Percentiles rank a stretch among this genome's conserved stretches.
These are phyloP conservation scores for Psammodynastes pulverulentus DNA, from an alignment of 2,113 vertebrate species.

Conservation along the genomic window DNA sequence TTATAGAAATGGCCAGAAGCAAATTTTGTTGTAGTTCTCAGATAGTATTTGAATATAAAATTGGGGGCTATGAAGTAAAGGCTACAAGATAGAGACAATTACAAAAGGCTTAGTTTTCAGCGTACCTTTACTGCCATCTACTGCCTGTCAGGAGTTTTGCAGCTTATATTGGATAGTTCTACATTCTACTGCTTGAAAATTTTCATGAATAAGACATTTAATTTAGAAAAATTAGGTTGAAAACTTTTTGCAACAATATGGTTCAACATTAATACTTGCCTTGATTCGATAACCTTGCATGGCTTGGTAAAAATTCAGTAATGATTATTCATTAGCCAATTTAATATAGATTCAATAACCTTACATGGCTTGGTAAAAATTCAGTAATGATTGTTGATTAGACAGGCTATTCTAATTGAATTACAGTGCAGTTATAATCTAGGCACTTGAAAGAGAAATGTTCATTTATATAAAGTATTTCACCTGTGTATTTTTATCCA, in stretches of 20 bases:
- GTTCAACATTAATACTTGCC: slow-evolving; percentile 60
- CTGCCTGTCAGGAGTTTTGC: not conserved
- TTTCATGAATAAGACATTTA: not conserved
- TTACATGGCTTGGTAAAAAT: not conserved
- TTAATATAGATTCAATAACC: not conserved
- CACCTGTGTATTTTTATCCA: not conserved
- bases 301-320: not conserved
- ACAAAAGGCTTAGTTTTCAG: not conserved
- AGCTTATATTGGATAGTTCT: not conserved
- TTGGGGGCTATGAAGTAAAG: not conserved
- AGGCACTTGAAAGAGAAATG: not conserved
- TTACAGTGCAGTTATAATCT: not conserved
- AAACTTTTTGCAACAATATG: slow-evolving; percentile 41
- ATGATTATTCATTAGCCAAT: not conserved
- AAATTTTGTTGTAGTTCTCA: not conserved
- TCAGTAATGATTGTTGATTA: not conserved
- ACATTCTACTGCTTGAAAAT: not conserved
- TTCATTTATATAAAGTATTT: not conserved
- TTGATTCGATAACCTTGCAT: slow-evolving; percentile 30
- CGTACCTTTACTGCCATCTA: not conserved
- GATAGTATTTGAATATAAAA: not conserved
- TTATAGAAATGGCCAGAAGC: not conserved
- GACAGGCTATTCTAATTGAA: not conserved
- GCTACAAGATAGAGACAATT: not conserved
- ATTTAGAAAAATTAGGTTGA: slow-evolving; percentile 7